Conservation (phyloP, 2,888 invertebrate species). For the Archips crataeganus region DNA sequence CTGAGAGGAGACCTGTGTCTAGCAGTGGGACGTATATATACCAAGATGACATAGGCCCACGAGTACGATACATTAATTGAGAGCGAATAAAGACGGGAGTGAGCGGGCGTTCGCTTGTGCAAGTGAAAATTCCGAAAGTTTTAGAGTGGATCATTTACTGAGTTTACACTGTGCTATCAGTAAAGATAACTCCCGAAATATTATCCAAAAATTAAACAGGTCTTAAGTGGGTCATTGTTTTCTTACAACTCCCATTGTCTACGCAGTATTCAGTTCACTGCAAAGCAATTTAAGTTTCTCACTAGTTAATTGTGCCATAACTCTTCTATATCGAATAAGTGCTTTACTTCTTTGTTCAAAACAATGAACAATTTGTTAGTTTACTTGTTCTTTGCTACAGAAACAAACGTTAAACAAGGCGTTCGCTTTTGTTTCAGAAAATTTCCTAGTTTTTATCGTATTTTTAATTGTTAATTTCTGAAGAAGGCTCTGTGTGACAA, state of each 20-base stretch:
- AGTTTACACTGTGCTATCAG: not conserved
- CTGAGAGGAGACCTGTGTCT: too few relatives aligned
- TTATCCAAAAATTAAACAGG: constrained; percentile 2
- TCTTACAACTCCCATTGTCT: constrained; percentile 7
- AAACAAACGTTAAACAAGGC: constrained; percentile 2
- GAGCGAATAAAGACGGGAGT: too few relatives aligned
- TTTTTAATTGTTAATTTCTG: not conserved
- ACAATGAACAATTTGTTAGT: not conserved
- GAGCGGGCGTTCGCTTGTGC: too few relatives aligned
- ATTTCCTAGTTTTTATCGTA: not conserved
- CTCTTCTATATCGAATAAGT: not conserved
- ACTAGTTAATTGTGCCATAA: not conserved
- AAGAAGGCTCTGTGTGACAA: not conserved
- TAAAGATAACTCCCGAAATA: not conserved
- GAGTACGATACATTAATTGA: too few relatives aligned
- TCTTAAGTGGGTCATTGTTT: not conserved
- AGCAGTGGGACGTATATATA: too few relatives aligned
- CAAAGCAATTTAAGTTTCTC: constrained; percentile 6
- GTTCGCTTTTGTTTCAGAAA: not conserved
- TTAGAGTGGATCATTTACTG: not conserved
- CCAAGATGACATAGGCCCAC: too few relatives aligned
- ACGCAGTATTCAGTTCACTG: not conserved
- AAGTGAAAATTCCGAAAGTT: too few relatives aligned
- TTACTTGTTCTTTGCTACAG: not conserved
- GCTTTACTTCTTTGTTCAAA: constrained; percentile 1